A percentile compares a stretch with the other conserved stretches of the same genome.
phyloP scores from a whole-genome alignment of 2,888 invertebrate species.

The Achlya flavicornis region DNA sequence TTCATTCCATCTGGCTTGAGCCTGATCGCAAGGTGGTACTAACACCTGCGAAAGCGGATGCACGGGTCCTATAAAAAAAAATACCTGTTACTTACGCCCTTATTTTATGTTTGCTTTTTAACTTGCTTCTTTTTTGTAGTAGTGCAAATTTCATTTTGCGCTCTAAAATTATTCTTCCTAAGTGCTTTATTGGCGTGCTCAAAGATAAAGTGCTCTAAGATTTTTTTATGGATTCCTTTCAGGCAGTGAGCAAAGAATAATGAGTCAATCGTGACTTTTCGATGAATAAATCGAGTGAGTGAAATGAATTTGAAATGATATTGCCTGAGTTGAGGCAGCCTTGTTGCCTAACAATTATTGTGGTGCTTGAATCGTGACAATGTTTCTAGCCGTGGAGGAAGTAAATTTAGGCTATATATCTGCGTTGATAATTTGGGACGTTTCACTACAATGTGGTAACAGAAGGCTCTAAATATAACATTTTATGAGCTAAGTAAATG shows the following conservation, averaged over 20 bases:
- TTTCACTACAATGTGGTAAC: not conserved
- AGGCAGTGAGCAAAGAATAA: slow-evolving; percentile 34
- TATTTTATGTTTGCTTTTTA: not conserved
- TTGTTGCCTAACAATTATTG: slow-evolving; percentile 27
- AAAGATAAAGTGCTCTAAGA: not conserved
- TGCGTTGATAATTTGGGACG: not conserved
- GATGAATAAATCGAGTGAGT: slow-evolving; percentile 21
- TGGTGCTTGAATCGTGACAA: slow-evolving; percentile 26
- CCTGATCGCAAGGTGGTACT: slow-evolving; percentile 55
- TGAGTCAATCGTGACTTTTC: slow-evolving; percentile 44
- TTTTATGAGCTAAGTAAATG: not conserved
- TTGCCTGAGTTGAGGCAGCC: slow-evolving; percentile 9
- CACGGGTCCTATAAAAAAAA: slow-evolving; percentile 8
- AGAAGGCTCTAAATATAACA: slow-evolving; percentile 1
- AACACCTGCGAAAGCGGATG: slow-evolving; percentile 58
- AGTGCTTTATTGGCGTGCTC: slow-evolving; percentile 20
- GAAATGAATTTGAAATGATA: slow-evolving; percentile 29
- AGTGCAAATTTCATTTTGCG: not conserved
- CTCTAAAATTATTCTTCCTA: slow-evolving; percentile 13
- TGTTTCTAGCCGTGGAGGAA: not conserved
- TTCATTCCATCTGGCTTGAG: slow-evolving; percentile 33
- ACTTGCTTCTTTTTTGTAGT: not conserved
- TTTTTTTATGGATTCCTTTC: slow-evolving; percentile 28
- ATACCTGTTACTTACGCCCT: not conserved
- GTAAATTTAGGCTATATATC: not conserved